A percentile compares a stretch with the other conserved stretches of the same genome.
These are phyloP conservation scores for Tokudaia tokunoshimensis DNA, from an alignment of 2,797 vertebrate genomes.

Conservation along the genomic window DNA sequence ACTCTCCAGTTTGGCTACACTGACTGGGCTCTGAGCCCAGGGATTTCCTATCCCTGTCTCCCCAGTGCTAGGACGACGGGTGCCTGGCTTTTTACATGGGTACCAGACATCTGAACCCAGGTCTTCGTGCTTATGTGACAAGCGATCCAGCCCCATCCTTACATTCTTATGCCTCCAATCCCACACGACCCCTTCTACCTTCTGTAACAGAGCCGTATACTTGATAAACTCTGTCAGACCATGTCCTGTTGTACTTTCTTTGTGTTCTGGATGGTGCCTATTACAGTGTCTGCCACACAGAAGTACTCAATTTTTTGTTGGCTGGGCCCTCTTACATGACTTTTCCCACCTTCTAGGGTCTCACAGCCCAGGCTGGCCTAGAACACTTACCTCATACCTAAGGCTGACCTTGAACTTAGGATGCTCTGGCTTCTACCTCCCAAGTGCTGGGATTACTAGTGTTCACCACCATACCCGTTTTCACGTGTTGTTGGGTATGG, in stretches of 20 bases:
- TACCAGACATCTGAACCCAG: background rate
- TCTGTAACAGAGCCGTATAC: background rate
- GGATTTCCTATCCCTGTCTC: background rate
- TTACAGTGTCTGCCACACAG: background rate
- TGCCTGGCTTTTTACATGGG: background rate
- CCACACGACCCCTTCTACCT: background rate
- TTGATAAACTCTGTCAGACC: background rate
- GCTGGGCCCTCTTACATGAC: background rate
- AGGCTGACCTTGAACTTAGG: background rate
- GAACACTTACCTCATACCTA: background rate
- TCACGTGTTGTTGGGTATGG: background rate
- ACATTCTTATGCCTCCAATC: background rate
- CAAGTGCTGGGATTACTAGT: background rate
- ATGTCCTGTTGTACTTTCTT: background rate
- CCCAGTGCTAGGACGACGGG: background rate
- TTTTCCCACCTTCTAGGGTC: background rate
- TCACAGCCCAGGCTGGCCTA: background rate
- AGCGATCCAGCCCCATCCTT: background rate
- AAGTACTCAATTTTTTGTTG: background rate
- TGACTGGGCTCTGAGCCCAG: background rate
- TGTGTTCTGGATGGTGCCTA: background rate
- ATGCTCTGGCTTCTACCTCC: background rate
- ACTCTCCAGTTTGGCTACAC: background rate
- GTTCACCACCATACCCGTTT: background rate
- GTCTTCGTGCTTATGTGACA: background rate